These are phyloP conservation scores for Podabrus alpinus DNA, from an alignment of 2,888 invertebrate species.

Conservation along the genomic window DNA sequence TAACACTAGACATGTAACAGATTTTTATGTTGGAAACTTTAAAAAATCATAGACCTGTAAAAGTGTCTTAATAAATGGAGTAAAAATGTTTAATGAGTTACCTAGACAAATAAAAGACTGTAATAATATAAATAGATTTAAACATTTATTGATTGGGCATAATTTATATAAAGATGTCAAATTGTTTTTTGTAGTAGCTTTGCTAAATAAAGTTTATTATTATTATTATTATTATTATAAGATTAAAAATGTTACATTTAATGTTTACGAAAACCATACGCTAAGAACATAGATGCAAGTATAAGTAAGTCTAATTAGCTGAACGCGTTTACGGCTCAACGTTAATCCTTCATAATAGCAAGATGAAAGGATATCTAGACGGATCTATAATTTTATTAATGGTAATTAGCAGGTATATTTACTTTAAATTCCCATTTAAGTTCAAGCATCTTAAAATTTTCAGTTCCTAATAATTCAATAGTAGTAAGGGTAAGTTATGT, in stretches of 20 bases:
- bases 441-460: not conserved
- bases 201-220: too few relatives aligned
- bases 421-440: not conserved
- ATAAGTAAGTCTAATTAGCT: not conserved
- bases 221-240: not conserved
- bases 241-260: not conserved
- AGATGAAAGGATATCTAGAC: conserved; percentile 1
- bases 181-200: too few relatives aligned
- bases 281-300: not conserved
- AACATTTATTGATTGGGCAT: too few relatives aligned
- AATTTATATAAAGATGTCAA: too few relatives aligned
- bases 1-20: too few relatives aligned
- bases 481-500: not conserved
- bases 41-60: too few relatives aligned
- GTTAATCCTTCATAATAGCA: not conserved
- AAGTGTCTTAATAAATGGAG: too few relatives aligned
- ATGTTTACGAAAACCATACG: not conserved
- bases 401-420: not conserved
- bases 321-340: not conserved
- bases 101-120: too few relatives aligned
- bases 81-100: too few relatives aligned
- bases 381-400: conserved; percentile 1
- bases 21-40: too few relatives aligned
- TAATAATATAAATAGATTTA: too few relatives aligned
- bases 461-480: not conserved